phyloP scores from a whole-genome alignment of 2,888 invertebrate genomes.

The Punctoribates punctum region DNA sequence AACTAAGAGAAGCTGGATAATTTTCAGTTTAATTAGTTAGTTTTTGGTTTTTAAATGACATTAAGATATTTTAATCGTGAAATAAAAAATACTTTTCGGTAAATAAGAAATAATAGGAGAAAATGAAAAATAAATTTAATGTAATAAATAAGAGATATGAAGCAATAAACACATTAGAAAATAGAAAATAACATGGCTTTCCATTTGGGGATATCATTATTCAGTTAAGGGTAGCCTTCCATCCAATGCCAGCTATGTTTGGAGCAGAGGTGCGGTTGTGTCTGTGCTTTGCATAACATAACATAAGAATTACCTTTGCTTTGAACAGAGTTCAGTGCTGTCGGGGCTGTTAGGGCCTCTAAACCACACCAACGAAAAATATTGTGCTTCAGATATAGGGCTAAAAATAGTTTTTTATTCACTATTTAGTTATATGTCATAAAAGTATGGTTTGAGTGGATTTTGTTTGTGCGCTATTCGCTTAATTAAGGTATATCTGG shows the following conservation, averaged over 20 bases:
- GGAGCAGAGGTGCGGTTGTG: constrained; percentile 21
- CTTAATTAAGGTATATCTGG: constrained; percentile 27
- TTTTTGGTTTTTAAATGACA: too few relatives aligned
- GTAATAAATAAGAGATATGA: constrained; percentile 26
- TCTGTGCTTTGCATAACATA: constrained; percentile 12
- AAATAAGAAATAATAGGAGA: constrained; percentile 4
- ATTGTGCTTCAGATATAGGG: not conserved
- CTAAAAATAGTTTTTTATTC: not conserved
- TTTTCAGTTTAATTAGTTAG: too few relatives aligned
- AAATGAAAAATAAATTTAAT: not conserved
- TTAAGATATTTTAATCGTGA: too few relatives aligned
- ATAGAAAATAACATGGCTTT: constrained; percentile 30
- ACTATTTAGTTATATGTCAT: constrained; percentile 21
- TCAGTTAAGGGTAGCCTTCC: constrained; percentile 26
- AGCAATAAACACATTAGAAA: constrained; percentile 23
- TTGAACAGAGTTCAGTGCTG: not conserved
- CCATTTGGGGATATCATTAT: constrained; percentile 26
- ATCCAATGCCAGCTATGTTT: constrained; percentile 7
- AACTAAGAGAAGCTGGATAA: too few relatives aligned
- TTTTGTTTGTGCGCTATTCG: not conserved
- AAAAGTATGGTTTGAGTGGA: not conserved
- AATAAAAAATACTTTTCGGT: not conserved
- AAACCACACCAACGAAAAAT: constrained; percentile 19
- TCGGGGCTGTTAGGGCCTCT: constrained; percentile 20
- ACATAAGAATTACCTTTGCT: constrained; percentile 26